Evolutionary conservation across 2,888 invertebrate species (phyloP), one percentile per base, ranked within the genome.

Genomic region (Agrenia bidenticulata): DNA sequence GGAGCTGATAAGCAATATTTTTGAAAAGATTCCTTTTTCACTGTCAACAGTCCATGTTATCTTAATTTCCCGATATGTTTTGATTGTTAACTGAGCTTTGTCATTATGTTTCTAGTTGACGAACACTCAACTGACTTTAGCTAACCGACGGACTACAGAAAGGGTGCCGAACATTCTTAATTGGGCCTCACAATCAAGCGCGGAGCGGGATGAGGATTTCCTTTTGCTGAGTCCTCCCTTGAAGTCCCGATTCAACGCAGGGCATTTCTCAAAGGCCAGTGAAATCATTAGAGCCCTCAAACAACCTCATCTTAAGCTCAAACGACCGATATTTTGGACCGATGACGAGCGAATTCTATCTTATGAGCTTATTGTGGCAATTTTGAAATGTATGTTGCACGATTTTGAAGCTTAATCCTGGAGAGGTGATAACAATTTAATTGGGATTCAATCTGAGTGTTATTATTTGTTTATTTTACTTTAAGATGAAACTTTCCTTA

Each of bases 321-420:
- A 63, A 15, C 64, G 73, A 11, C 74, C 74, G 1, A 27, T 61
- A 4, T 74, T 74, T 42, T 58, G 54, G 42, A 66, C 63, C 50
- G 74, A 74, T 54, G 63, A 69, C n/a, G 74, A 74, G 27, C 27
- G 72, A 51, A 67, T 74, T 19, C 53, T 71, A 0, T 71, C 72
- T 21, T 74, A 74, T 37, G 74, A 74, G 63, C 63, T 74, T 1
- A 67, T 66, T 5, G 68, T 74, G 4, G 63, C 67, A 2, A 70
- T 74, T 57, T 59, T 74, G 11, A 72, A 72, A 63, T 70, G 45
- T 45, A 64, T 62, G 50, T 11, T 45, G 5, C 19, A 9, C n/a
- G 53, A 51, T 51, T 9, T 32, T 32, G 32, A 32, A 32, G 11
- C 11, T 7, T 7, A 11, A 32, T 11, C 32, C 32, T 32, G 32